Base-by-base conservation (phyloP, 2,113 vertebrate genomes). In the Perognathus longimembris region DNA sequence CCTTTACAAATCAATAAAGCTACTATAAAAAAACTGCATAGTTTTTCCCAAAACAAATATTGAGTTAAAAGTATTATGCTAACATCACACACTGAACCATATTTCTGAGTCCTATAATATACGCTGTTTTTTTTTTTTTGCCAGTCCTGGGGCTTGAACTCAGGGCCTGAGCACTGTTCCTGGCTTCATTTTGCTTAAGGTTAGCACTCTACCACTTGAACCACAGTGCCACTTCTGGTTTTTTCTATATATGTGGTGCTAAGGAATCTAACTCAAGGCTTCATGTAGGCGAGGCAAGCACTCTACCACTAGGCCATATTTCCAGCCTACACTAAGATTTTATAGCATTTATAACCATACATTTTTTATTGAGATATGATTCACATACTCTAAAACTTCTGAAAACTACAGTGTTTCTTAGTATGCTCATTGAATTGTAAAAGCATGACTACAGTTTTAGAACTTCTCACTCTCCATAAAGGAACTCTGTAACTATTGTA, bases 11-110 rank as follows among this genome's bases (percentile, higher is more conserved):
- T 26, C 22, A 77, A 34, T 30, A 80, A 74, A 80, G 8, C 36
- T 90, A 3, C n/a, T 2, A 59, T 74, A 26, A 42, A 54, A 78
- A 74, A 92, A 86, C 21, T 66, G 42, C 3, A 1, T 0, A 0
- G 40, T 82, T 87, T 92, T 3, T 61, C 45, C 63, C 84, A 63
- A 95, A 92, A 59, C 89, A n/a, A 91, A 3, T 45, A 73, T 12
- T 10, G 0, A 9, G 11, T 89, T 92, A 81, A 83, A 96, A 64
- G 17, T 83, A 90, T 88, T 85, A 1, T 14, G 4, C 32, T 92
- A 79, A 82, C 21, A 42, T 7, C 88, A 67, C 15, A 22, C 36
- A 54, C 0, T 20, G 26, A 90, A 8, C 75, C 74, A 74, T 83
- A 36, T 45, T 80, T 90, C 71, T 85, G 28, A 84, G 21, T 89